A percentile compares a stretch with the other conserved stretches of the same genome.
Conservation (phyloP, 1,140 invertebrate genomes). For the Brachionus paranguensis region DNA sequence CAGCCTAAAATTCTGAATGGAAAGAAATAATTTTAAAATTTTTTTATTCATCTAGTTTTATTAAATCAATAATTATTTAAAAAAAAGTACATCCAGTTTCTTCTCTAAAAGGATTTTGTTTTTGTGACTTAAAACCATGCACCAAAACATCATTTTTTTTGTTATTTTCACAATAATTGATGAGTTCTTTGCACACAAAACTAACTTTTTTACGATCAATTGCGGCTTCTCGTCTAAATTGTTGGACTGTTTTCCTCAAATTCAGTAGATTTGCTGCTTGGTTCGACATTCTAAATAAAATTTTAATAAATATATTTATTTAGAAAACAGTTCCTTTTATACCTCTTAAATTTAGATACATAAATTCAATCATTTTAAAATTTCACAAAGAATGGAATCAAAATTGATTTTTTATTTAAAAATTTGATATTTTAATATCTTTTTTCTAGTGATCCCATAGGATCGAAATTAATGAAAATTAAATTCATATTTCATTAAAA, state of each 20-base stretch:
- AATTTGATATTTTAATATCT: not conserved
- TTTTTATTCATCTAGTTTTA: too few relatives aligned
- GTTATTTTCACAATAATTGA: slow-evolving; percentile 39
- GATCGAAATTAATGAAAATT: not conserved
- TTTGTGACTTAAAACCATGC: slow-evolving; percentile 27
- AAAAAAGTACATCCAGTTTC: slow-evolving; percentile 27
- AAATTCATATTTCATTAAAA: not conserved
- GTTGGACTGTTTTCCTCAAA: slow-evolving; percentile 19
- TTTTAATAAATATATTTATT: not conserved
- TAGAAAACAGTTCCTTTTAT: not conserved
- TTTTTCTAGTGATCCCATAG: not conserved
- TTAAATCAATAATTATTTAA: not conserved
- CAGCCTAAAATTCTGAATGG: too few relatives aligned
- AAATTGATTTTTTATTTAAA: not conserved
- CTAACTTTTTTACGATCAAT: slow-evolving; percentile 35
- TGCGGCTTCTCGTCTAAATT: slow-evolving; percentile 35
- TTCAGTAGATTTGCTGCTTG: slow-evolving; percentile 14
- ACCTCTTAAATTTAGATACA: not conserved
- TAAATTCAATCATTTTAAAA: not conserved
- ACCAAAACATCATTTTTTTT: slow-evolving; percentile 40
- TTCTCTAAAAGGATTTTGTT: slow-evolving; percentile 41
- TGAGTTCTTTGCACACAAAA: slow-evolving; percentile 32
- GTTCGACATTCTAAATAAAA: not conserved
- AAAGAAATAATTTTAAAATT: too few relatives aligned
- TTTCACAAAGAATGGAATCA: not conserved